Evolutionary conservation across 2,113 vertebrate genomes (phyloP).

Genomic region (Nycticryphes semicollaris): DNA sequence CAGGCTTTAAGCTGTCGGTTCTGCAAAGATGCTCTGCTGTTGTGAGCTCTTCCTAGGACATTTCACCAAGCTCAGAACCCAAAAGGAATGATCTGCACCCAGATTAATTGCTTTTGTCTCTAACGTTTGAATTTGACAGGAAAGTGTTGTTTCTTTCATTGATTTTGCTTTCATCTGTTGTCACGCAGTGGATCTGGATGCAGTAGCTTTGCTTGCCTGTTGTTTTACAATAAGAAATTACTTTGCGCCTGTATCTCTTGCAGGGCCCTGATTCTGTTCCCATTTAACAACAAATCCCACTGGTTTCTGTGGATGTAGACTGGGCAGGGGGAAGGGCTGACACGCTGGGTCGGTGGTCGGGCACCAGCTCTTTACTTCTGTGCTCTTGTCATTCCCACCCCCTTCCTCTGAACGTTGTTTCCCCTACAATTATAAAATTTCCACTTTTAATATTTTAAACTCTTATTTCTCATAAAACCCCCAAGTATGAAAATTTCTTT

Average conservation of each 20-base stretch:
- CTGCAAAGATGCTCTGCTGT: background rate
- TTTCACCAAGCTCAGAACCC: background rate
- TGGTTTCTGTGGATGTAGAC: background rate
- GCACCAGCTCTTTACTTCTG: background rate
- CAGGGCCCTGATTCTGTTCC: background rate
- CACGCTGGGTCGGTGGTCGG: accelerated
- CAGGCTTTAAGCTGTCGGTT: background rate
- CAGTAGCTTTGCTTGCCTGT: background rate
- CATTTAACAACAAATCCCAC: background rate
- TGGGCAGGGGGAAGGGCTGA: background rate
- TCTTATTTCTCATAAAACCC: slow-evolving; percentile 68
- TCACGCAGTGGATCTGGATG: background rate
- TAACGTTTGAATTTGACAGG: background rate
- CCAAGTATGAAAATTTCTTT: slow-evolving; percentile 61
- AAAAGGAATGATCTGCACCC: background rate
- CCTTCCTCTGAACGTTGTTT: background rate
- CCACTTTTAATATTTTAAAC: slow-evolving; percentile 64
- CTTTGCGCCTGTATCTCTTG: background rate
- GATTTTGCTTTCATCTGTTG: background rate
- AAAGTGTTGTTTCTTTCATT: background rate
- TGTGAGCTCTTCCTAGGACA: background rate
- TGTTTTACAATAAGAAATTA: background rate
- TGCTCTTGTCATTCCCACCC: background rate
- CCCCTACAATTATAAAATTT: slow-evolving; percentile 44
- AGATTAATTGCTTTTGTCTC: background rate